phyloP scores from a whole-genome alignment of 2,888 invertebrate species.

The Trachelus tabidus region DNA sequence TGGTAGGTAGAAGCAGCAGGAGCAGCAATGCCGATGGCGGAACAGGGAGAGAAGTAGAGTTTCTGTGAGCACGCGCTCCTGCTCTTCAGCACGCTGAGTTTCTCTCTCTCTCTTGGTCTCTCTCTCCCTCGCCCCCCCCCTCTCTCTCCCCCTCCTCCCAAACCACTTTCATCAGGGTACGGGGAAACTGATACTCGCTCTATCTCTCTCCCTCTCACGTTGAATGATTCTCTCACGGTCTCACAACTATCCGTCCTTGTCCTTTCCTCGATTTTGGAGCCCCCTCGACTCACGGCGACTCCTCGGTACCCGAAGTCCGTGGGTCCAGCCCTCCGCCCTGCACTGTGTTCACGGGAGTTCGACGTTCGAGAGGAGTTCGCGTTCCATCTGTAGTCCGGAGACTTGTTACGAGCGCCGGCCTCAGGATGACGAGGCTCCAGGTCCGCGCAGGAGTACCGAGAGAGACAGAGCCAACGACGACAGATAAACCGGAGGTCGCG shows the following conservation, averaged over 20 bases:
- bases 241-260: background rate
- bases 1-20: slow-evolving; percentile 17
- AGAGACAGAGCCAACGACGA: too few relatives aligned
- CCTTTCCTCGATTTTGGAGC: slow-evolving; percentile 19
- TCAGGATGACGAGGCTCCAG: too few relatives aligned
- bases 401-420: background rate
- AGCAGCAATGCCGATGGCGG: slow-evolving; percentile 31
- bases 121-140: slow-evolving; percentile 14
- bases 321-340: background rate
- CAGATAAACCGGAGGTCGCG: too few relatives aligned
- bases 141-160: slow-evolving; percentile 5
- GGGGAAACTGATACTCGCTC: slow-evolving; percentile 11
- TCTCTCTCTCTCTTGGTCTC: slow-evolving; percentile 28
- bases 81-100: slow-evolving; percentile 37
- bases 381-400: background rate
- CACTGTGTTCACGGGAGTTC: background rate
- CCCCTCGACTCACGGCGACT: slow-evolving; percentile 7
- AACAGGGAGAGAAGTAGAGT: slow-evolving; percentile 27
- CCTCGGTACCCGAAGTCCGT: slow-evolving; percentile 4
- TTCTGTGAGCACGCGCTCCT: slow-evolving; percentile 49
- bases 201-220: slow-evolving; percentile 7
- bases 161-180: background rate
- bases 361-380: background rate
- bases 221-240: background rate
- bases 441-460: too few relatives aligned